Evolutionary conservation across 1,140 invertebrate genomes (phyloP).

Genomic region (Thereuonema tuberculata): DNA sequence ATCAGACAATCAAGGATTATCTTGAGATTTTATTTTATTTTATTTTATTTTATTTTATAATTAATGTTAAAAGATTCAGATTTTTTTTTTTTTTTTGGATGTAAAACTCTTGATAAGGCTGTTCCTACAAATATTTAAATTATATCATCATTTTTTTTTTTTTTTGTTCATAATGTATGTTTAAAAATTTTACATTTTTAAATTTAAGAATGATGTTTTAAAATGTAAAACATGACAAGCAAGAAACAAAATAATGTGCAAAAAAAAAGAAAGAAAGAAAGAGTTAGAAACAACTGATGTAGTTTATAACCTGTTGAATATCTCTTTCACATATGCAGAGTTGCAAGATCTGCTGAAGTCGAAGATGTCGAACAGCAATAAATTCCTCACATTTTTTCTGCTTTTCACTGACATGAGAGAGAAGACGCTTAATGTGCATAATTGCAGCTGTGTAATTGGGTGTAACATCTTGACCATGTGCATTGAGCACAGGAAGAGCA

Average conservation of each 20-base stretch:
- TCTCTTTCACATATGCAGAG: conserved; percentile 60
- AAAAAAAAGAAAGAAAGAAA: conserved; percentile 14
- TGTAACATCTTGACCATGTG: conserved; percentile 51
- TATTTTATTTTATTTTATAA: too few species aligned
- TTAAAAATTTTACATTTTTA: not conserved
- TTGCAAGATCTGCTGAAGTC: conserved; percentile 56
- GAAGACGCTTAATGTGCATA: conserved; percentile 48
- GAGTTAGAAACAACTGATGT: too few species aligned
- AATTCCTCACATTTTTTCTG: conserved; percentile 30
- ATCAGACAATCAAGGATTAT: too few species aligned
- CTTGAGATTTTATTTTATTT: too few species aligned
- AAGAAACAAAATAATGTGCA: conserved; percentile 5
- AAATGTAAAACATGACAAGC: conserved; percentile 48
- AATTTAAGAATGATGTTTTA: too few species aligned
- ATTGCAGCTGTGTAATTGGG: conserved; percentile 58
- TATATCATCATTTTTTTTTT: too few species aligned
- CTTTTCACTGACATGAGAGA: conserved; percentile 37
- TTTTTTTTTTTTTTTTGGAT: too few species aligned
- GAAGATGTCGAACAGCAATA: conserved; percentile 46
- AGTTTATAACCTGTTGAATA: conserved; percentile 51
- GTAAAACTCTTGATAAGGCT: too few species aligned
- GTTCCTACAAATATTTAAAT: too few species aligned
- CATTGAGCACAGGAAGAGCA: conserved; percentile 63
- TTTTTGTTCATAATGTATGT: not conserved
- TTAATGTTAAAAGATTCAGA: too few species aligned